phyloP scores from a whole-genome alignment of 1,140 invertebrate genomes.

The Sycobia sp. region DNA sequence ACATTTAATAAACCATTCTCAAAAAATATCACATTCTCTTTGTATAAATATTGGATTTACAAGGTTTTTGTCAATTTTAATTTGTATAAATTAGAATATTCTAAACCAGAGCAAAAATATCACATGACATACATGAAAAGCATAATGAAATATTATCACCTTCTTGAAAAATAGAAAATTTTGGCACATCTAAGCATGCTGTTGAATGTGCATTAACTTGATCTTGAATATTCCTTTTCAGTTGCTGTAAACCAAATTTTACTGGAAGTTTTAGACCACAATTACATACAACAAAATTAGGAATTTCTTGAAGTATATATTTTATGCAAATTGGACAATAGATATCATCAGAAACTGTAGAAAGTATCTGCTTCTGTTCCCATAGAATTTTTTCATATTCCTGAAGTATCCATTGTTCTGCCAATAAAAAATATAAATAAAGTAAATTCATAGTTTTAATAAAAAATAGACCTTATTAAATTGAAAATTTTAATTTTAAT shows the following conservation, averaged over 20 bases:
- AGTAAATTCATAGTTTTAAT: slow-evolving; percentile 8
- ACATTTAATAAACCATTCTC: neutral
- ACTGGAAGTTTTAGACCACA: slow-evolving; percentile 46
- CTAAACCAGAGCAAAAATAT: slow-evolving; percentile 41
- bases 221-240: slow-evolving; percentile 40
- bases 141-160: slow-evolving; percentile 42
- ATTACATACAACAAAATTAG: slow-evolving; percentile 40
- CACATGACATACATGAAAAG: slow-evolving; percentile 47
- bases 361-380: slow-evolving; percentile 46
- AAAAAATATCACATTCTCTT: slow-evolving; percentile 14
- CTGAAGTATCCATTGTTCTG: slow-evolving; percentile 56
- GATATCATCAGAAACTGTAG: slow-evolving; percentile 35
- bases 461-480: neutral
- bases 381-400: slow-evolving; percentile 52
- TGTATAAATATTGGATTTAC: neutral
- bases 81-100: too few relatives aligned
- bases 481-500: neutral
- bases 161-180: slow-evolving; percentile 44
- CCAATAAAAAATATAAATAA: slow-evolving; percentile 36
- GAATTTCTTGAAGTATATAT: slow-evolving; percentile 37
- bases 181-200: slow-evolving; percentile 40
- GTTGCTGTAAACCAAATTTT: slow-evolving; percentile 35
- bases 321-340: slow-evolving; percentile 53
- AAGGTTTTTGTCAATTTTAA: too few relatives aligned
- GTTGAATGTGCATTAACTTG: slow-evolving; percentile 42